A percentile compares a stretch with the other conserved stretches of the same genome.
Conservation (phyloP, 1,140 invertebrate genomes). For the Drosophila nikananu region DNA sequence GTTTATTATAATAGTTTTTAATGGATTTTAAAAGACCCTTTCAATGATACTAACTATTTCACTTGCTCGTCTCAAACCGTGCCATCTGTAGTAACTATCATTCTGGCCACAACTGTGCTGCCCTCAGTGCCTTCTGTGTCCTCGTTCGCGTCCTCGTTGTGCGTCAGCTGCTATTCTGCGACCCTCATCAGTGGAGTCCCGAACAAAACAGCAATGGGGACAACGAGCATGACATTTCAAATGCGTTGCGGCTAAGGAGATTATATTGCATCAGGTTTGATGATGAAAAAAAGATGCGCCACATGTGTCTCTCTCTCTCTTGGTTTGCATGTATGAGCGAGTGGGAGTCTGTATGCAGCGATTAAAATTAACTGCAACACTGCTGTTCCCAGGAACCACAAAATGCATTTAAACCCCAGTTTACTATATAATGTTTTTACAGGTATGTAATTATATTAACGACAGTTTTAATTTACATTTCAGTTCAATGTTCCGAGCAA, state of each 20-base stretch:
- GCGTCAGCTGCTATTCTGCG: slow-evolving; percentile 63
- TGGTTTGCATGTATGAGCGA: slow-evolving; percentile 16
- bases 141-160: slow-evolving; percentile 53
- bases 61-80: neutral
- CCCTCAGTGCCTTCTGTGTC: slow-evolving; percentile 9
- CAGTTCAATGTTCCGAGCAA: neutral
- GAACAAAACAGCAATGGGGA: slow-evolving; percentile 67
- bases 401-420: slow-evolving; percentile 5
- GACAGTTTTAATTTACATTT: neutral
- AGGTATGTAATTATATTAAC: neutral
- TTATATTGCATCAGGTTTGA: slow-evolving; percentile 59
- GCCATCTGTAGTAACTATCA: neutral
- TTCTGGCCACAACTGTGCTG: slow-evolving; percentile 9
- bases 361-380: slow-evolving; percentile 46
- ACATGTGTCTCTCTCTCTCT: slow-evolving; percentile 39
- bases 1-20: too few species aligned
- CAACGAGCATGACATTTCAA: slow-evolving; percentile 55
- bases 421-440: neutral
- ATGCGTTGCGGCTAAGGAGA: slow-evolving; percentile 54
- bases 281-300: slow-evolving; percentile 49
- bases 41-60: neutral
- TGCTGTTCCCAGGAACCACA: slow-evolving; percentile 21
- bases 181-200: slow-evolving; percentile 70
- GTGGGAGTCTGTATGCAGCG: slow-evolving; percentile 2
- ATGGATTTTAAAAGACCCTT: neutral